Percentiles rank a stretch among this genome's conserved stretches.
phyloP scores from a whole-genome alignment of 2,113 vertebrate species.

The Scalopus aquaticus region DNA sequence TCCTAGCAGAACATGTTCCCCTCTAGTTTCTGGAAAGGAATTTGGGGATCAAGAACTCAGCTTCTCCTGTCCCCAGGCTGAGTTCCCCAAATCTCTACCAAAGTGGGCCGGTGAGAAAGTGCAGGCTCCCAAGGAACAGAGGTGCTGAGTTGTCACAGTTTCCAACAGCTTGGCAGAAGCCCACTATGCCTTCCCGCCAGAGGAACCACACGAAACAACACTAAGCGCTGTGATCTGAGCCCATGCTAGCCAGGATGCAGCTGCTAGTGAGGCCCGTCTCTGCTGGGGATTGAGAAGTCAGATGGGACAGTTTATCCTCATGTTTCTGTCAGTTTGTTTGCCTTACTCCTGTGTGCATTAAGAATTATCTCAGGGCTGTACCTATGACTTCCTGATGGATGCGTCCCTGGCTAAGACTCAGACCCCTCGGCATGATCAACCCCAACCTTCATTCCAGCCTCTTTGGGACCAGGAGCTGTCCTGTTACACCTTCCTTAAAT shows the following conservation, averaged over 20 bases:
- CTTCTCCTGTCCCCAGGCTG: slow-evolving; percentile 54
- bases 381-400: slow-evolving; percentile 72
- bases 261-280: slow-evolving; percentile 8
- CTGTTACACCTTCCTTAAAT: background rate
- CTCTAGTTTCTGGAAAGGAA: slow-evolving; percentile 49
- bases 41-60: slow-evolving; percentile 49
- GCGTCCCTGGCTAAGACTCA: slow-evolving; percentile 66
- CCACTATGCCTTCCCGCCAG: background rate
- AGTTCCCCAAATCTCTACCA: slow-evolving; percentile 21
- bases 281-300: background rate
- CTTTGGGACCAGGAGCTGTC: slow-evolving; percentile 3
- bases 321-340: slow-evolving; percentile 76
- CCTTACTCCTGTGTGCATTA: slow-evolving; percentile 87
- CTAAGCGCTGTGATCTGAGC: background rate
- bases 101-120: background rate
- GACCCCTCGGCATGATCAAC: background rate
- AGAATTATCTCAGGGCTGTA: slow-evolving; percentile 75
- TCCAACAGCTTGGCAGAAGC: background rate
- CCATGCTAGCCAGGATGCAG: background rate
- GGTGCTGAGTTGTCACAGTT: background rate
- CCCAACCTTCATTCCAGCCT: background rate
- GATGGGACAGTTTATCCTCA: slow-evolving; percentile 77
- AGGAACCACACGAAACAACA: background rate
- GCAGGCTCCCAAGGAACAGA: background rate
- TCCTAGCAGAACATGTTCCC: slow-evolving; percentile 52